Conservation (phyloP, 2,888 invertebrate species). For the Thymelicus acteon region DNA sequence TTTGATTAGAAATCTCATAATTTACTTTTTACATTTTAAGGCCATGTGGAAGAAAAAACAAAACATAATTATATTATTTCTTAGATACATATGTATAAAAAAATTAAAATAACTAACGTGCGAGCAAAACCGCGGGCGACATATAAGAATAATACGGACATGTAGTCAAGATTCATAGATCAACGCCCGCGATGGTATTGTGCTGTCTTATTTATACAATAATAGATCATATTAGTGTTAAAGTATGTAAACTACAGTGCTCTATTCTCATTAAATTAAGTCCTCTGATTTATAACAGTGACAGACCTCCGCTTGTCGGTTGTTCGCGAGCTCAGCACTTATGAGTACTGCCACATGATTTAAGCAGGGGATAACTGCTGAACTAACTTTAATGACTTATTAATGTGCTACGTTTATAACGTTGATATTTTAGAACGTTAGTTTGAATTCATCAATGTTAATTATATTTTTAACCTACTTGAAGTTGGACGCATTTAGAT, state of each 20-base stretch:
- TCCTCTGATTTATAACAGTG: conserved; percentile 11
- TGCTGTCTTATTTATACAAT: background rate
- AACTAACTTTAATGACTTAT: conserved; percentile 13
- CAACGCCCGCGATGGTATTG: too few species aligned
- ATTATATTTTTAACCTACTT: background rate
- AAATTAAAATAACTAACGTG: too few species aligned
- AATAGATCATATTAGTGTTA: background rate
- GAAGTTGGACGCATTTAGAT: too few species aligned
- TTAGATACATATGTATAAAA: too few species aligned
- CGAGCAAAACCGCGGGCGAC: too few species aligned
- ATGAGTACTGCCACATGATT: conserved; percentile 21
- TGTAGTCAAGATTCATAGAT: too few species aligned
- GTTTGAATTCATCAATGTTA: background rate
- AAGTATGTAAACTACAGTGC: conserved; percentile 11
- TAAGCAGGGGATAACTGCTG: conserved; percentile 12
- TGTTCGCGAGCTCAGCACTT: conserved; percentile 10
- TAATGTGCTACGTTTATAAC: background rate
- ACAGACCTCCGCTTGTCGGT: conserved; percentile 9
- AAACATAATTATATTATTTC: too few species aligned
- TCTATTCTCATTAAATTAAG: conserved; percentile 4
- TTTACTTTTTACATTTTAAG: too few species aligned
- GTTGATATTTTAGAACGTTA: background rate
- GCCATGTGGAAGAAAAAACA: too few species aligned
- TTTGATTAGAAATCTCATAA: too few species aligned
- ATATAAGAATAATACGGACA: too few species aligned